Evolutionary conservation across 2,888 invertebrate genomes (phyloP).

Genomic region (Protodeltote pygarga): DNA sequence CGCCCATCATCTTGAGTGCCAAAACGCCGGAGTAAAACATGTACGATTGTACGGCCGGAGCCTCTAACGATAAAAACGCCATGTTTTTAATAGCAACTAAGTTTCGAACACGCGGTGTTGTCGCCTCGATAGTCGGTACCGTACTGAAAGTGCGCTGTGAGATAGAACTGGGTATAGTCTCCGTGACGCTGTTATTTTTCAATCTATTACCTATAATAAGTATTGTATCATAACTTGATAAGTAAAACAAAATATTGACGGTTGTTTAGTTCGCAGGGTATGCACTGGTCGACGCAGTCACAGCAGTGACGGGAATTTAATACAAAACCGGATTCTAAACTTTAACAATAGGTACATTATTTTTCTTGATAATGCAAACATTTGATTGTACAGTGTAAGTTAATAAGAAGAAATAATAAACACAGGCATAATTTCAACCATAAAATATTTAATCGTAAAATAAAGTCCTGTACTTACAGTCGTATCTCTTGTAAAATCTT

Average conservation of each 20-base stretch:
- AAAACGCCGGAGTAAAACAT: constrained; percentile 65
- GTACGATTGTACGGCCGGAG: constrained; percentile 64
- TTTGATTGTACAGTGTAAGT: too few species aligned
- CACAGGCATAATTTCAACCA: constrained; percentile 4
- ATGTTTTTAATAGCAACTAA: constrained; percentile 21
- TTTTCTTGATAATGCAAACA: too few species aligned
- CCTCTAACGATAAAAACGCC: constrained; percentile 54
- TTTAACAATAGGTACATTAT: too few species aligned
- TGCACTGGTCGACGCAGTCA: not conserved
- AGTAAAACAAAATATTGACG: not conserved
- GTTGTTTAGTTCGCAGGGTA: not conserved
- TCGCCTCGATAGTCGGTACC: constrained; percentile 14
- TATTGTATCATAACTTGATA: constrained; percentile 3
- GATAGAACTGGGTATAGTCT: constrained; percentile 8
- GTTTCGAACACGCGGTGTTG: constrained; percentile 9
- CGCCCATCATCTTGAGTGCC: constrained; percentile 62
- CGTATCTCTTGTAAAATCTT: not conserved
- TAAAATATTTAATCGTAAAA: constrained; percentile 3
- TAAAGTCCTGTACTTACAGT: constrained; percentile 1
- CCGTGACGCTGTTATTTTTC: constrained; percentile 7
- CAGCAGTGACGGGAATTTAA: not conserved
- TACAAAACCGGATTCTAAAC: not conserved
- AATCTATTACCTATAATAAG: not conserved
- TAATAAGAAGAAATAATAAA: constrained; percentile 15
- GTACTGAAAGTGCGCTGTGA: constrained; percentile 25